Evolutionary conservation across 2,888 invertebrate genomes (phyloP).

Genomic region (Rhabditophanes sp.): DNA sequence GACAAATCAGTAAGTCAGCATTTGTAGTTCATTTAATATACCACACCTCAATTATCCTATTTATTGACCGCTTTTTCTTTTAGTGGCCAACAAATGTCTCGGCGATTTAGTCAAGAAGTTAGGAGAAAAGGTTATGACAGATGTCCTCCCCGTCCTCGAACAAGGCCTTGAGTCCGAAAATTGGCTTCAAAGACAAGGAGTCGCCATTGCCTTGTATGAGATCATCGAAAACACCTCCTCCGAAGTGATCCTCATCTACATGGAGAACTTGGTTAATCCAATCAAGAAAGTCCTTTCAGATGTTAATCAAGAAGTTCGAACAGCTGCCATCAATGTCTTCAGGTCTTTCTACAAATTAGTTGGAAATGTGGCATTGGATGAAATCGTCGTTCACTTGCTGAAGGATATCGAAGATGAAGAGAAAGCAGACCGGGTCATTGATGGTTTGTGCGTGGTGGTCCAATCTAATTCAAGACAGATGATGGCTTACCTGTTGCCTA

Average conservation of each 20-base stretch:
- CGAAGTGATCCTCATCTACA: conserved; percentile 6
- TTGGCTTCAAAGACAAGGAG: conserved; percentile 85
- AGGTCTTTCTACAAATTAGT: conserved; percentile 47
- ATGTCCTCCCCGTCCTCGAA: conserved; percentile 92
- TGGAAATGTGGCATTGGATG: conserved; percentile 79
- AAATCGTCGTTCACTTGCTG: conserved; percentile 80
- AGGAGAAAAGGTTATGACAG: conserved; percentile 87
- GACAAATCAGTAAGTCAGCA: conserved; percentile 13
- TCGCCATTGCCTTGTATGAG: conserved; percentile 85
- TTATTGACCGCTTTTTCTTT: conserved; percentile 43
- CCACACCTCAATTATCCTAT: neutral
- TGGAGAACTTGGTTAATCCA: conserved; percentile 1
- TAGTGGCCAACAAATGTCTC: conserved; percentile 79
- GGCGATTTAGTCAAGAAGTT: conserved; percentile 91
- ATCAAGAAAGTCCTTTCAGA: conserved; percentile 4
- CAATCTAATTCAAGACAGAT: conserved; percentile 62
- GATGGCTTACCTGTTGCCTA: conserved; percentile 79
- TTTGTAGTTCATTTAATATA: neutral
- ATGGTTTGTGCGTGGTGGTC: conserved; percentile 91
- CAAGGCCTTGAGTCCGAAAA: conserved; percentile 65
- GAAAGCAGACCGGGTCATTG: conserved; percentile 72
- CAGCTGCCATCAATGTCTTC: neutral
- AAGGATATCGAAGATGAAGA: conserved; percentile 54
- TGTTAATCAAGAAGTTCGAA: conserved; percentile 1
- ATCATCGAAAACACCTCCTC: conserved; percentile 79